These are phyloP conservation scores for Pandemis cinnamomeana DNA, from an alignment of 2,888 invertebrate genomes.

Conservation along the genomic window DNA sequence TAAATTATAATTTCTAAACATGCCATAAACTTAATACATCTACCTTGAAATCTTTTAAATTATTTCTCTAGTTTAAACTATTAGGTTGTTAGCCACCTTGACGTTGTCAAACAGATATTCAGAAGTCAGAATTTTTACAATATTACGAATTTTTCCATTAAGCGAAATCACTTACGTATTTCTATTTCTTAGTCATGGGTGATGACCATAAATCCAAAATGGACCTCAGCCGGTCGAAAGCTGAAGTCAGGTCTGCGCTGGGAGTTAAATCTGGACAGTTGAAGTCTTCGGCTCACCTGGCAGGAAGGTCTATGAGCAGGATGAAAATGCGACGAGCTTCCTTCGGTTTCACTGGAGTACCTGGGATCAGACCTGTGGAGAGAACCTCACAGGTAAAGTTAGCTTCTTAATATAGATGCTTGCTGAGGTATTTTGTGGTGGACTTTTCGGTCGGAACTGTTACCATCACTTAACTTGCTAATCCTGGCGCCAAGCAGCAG, in stretches of 20 bases:
- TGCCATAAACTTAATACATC: too few relatives aligned
- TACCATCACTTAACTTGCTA: too few relatives aligned
- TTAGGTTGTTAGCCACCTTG: neutral
- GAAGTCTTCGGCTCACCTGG: conserved; percentile 47
- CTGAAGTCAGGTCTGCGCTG: conserved; percentile 52
- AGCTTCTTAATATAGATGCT: neutral
- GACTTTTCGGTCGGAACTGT: too few relatives aligned
- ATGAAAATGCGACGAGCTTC: conserved; percentile 62
- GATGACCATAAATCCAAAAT: conserved; percentile 12
- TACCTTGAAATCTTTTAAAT: too few relatives aligned
- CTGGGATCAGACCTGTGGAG: conserved; percentile 64
- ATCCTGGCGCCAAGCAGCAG: too few relatives aligned
- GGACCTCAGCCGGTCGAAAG: neutral
- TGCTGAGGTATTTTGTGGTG: too few relatives aligned
- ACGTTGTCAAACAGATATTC: conserved; percentile 12
- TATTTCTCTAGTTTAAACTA: neutral
- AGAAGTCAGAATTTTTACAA: neutral
- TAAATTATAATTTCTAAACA: too few relatives aligned
- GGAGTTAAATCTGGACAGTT: conserved; percentile 51
- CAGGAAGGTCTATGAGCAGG: conserved; percentile 60
- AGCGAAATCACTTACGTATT: neutral
- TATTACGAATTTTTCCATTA: neutral
- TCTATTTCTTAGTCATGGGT: neutral
- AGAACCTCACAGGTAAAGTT: conserved; percentile 63
- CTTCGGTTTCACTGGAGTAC: conserved; percentile 64